phyloP scores from a whole-genome alignment of 2,797 vertebrate species.

The Strix occidentalis region DNA sequence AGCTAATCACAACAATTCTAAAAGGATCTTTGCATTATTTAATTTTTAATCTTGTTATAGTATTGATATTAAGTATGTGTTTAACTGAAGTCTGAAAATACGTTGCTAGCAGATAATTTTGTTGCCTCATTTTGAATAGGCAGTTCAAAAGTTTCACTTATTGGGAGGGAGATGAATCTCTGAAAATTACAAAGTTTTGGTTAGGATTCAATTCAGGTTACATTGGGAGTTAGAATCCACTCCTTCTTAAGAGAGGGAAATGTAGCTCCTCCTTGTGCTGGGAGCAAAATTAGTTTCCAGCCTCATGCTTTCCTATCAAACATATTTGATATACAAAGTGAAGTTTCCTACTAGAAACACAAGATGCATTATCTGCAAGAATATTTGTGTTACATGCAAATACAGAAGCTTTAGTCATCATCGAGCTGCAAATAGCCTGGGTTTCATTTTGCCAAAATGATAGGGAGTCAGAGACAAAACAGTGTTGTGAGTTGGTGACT shows the following conservation, averaged over 20 bases:
- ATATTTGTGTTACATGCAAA: not conserved
- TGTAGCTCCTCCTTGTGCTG: not conserved
- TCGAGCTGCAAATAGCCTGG: not conserved
- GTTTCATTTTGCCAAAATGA: not conserved
- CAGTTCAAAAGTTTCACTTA: not conserved
- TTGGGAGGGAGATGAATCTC: not conserved
- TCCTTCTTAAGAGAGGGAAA: not conserved
- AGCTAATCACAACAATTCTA: not conserved
- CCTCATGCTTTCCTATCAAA: not conserved
- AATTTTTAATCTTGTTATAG: not conserved
- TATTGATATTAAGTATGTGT: not conserved
- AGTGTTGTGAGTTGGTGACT: not conserved
- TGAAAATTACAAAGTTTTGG: not conserved
- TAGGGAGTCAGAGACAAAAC: not conserved
- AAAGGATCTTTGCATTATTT: not conserved
- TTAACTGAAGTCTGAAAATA: not conserved
- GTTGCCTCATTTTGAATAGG: not conserved
- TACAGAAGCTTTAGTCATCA: not conserved
- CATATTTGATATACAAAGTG: not conserved
- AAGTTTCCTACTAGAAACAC: not conserved
- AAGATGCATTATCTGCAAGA: not conserved
- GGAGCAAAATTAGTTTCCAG: not conserved
- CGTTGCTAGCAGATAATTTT: not conserved
- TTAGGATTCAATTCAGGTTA: not conserved
- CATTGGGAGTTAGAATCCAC: not conserved